These are phyloP conservation scores for Cladopsammia gracilis DNA, from an alignment of 64 coral and sea anemone species.

Conservation along the genomic window DNA sequence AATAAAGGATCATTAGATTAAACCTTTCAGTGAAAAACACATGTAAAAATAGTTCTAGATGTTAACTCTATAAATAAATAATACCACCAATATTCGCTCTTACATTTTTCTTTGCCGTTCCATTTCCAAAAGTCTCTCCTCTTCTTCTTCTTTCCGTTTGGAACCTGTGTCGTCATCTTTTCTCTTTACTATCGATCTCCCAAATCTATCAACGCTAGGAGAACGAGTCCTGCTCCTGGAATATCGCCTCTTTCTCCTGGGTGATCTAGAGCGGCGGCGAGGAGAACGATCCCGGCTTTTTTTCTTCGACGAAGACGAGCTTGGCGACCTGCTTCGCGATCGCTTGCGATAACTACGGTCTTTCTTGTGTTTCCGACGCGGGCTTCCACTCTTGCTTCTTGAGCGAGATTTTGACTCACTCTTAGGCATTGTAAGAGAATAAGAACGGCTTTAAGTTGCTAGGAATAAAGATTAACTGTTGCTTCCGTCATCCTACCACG, in stretches of 20 bases:
- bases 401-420: constrained; percentile 95
- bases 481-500: not conserved
- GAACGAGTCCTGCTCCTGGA: constrained; percentile 89
- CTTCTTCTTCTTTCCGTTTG: constrained; percentile 93
- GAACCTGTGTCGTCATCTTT: constrained; percentile 75
- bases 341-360: constrained; percentile 80
- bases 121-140: constrained; percentile 90
- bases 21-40: not conserved
- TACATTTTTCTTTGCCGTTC: constrained; percentile 98
- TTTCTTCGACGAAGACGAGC: constrained; percentile 54
- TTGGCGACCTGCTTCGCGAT: constrained; percentile 74
- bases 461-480: not conserved
- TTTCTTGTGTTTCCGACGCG: constrained; percentile 92
- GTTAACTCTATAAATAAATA: not conserved
- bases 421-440: constrained; percentile 86
- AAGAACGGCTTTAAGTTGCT: not conserved
- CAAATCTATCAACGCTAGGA: constrained; percentile 98
- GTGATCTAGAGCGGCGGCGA: constrained; percentile 81
- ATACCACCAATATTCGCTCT: not conserved
- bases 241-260: constrained; percentile 70
- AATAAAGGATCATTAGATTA: too few relatives aligned
- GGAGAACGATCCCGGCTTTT: constrained; percentile 68
- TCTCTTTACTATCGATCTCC: constrained; percentile 92
- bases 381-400: constrained; percentile 90
- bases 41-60: not conserved